Evolutionary conservation across 2,888 invertebrate genomes (phyloP).

Genomic region (Autographa gamma): DNA sequence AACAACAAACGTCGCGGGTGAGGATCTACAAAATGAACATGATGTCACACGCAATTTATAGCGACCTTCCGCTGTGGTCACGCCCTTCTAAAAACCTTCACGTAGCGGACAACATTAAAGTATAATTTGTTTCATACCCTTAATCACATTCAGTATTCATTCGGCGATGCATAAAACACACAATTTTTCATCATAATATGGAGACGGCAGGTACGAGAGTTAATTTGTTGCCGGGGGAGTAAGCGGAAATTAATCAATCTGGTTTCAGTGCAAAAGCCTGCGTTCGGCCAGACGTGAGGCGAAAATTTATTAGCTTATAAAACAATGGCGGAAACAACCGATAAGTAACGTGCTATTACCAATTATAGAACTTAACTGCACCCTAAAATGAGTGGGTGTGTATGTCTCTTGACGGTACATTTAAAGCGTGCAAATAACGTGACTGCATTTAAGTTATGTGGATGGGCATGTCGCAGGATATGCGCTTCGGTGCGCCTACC

Average conservation of each 20-base stretch:
- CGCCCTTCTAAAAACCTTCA: conserved; percentile 56
- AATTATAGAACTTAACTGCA: conserved; percentile 29
- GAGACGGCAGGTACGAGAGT: conserved; percentile 54
- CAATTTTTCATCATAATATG: conserved; percentile 56
- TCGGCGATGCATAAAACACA: conserved; percentile 48
- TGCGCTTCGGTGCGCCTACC: conserved; percentile 79
- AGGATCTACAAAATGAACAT: conserved; percentile 49
- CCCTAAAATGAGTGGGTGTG: conserved; percentile 27
- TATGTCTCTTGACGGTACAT: conserved; percentile 34
- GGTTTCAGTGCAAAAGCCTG: conserved; percentile 64
- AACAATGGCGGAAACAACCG: conserved; percentile 39
- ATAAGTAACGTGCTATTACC: conserved; percentile 35
- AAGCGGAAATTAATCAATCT: conserved; percentile 78
- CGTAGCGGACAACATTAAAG: conserved; percentile 42
- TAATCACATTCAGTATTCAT: conserved; percentile 48
- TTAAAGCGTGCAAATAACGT: conserved; percentile 61
- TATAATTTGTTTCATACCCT: conserved; percentile 41
- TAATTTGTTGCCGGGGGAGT: conserved; percentile 65
- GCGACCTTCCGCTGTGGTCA: conserved; percentile 52
- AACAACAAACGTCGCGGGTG: conserved; percentile 21
- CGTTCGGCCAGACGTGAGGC: conserved; percentile 51
- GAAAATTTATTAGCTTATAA: conserved; percentile 51
- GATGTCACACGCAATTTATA: conserved; percentile 52
- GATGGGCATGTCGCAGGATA: conserved; percentile 80
- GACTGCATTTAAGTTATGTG: conserved; percentile 67